Evolutionary conservation across 2,888 invertebrate species (phyloP).

Genomic region (Plutella xylostella): DNA sequence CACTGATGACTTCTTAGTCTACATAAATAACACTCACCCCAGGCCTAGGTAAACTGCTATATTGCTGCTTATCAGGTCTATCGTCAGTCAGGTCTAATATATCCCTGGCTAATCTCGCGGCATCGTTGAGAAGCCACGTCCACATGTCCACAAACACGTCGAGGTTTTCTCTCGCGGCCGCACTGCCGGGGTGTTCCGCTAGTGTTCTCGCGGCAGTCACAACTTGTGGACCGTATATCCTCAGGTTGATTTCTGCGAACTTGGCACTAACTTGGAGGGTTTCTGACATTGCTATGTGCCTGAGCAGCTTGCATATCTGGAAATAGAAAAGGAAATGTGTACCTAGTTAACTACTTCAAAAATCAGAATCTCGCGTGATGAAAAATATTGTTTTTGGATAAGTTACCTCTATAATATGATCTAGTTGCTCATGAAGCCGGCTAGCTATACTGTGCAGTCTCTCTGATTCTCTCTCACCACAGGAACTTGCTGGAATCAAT

Average conservation of each 20-base stretch:
- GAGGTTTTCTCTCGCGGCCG: slow-evolving; percentile 96
- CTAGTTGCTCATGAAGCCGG: slow-evolving; percentile 96
- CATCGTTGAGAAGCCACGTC: slow-evolving; percentile 92
- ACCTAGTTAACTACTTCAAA: neutral
- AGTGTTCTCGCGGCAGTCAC: slow-evolving; percentile 94
- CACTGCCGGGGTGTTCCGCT: slow-evolving; percentile 91
- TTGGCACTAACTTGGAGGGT: slow-evolving; percentile 95
- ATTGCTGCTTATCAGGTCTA: slow-evolving; percentile 66
- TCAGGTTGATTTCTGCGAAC: slow-evolving; percentile 94
- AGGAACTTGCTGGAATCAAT: slow-evolving; percentile 54
- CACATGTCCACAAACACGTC: slow-evolving; percentile 97
- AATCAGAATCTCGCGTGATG: neutral
- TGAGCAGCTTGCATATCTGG: slow-evolving; percentile 94
- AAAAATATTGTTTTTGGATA: neutral
- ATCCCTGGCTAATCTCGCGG: slow-evolving; percentile 91
- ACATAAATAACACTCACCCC: slow-evolving; percentile 76
- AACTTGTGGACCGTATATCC: slow-evolving; percentile 95
- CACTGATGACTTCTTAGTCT: no score
- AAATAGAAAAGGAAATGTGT: slow-evolving; percentile 1
- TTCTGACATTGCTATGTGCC: slow-evolving; percentile 95
- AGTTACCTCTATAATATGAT: slow-evolving; percentile 95
- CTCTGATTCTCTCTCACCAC: slow-evolving; percentile 79
- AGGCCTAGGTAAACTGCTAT: slow-evolving; percentile 94
- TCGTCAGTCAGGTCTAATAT: slow-evolving; percentile 83
- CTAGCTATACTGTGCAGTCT: slow-evolving; percentile 93